A percentile compares a stretch with the other conserved stretches of the same genome.
Evolutionary conservation across 2,113 vertebrate genomes (phyloP).

Genomic region (Centropristis striata): DNA sequence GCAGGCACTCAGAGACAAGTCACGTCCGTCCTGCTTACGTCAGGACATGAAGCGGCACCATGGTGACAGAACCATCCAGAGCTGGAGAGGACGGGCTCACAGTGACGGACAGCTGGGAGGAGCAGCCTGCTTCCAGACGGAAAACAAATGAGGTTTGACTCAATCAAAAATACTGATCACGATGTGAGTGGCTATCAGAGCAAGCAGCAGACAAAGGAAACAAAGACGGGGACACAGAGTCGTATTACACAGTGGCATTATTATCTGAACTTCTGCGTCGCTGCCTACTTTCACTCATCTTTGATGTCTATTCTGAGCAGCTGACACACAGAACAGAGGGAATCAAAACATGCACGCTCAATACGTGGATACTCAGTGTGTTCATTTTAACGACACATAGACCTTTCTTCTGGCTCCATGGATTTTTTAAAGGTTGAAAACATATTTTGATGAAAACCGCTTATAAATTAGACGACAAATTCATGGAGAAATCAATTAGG

Average conservation of each 20-base stretch:
- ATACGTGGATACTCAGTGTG: neutral
- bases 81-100: constrained; percentile 41
- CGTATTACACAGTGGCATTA: constrained; percentile 20
- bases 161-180: constrained; percentile 37
- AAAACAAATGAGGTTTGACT: constrained; percentile 48
- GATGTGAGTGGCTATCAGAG: constrained; percentile 40
- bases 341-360: constrained; percentile 8
- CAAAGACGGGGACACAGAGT: constrained; percentile 44
- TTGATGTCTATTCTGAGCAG: constrained; percentile 49
- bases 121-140: constrained; percentile 22
- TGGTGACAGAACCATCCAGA: constrained; percentile 72
- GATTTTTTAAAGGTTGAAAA: neutral
- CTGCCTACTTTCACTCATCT: constrained; percentile 46
- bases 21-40: constrained; percentile 63
- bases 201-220: constrained; percentile 45
- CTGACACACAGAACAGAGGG: constrained; percentile 20
- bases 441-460: neutral
- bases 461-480: no score
- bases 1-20: constrained; percentile 56
- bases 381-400: neutral
- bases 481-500: no score
- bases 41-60: constrained; percentile 69
- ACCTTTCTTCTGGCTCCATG: neutral
- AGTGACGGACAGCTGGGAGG: constrained; percentile 24
- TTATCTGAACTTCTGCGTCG: constrained; percentile 48